Conservation (phyloP, 2,888 invertebrate species). For the Arctia plantaginis region DNA sequence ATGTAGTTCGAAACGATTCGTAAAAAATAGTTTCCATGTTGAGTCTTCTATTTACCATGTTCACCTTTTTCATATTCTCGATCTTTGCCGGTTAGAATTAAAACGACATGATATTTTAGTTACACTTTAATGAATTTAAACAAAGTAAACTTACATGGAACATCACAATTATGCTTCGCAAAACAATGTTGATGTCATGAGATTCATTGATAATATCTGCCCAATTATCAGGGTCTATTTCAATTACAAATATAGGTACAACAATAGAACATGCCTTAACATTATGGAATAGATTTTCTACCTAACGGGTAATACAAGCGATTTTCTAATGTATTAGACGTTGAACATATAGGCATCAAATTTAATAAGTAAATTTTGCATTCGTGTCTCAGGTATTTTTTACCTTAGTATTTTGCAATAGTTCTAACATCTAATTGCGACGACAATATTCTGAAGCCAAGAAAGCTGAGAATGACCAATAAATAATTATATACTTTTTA, state of each 20-base stretch:
- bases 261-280: slow-evolving; percentile 67
- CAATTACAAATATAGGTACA: slow-evolving; percentile 54
- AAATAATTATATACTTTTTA: slow-evolving; percentile 49
- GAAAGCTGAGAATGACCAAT: slow-evolving; percentile 37
- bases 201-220: slow-evolving; percentile 63
- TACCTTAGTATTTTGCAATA: slow-evolving; percentile 39
- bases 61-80: not conserved
- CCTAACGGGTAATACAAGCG: slow-evolving; percentile 67
- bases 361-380: slow-evolving; percentile 40
- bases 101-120: slow-evolving; percentile 61
- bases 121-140: slow-evolving; percentile 85
- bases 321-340: slow-evolving; percentile 60
- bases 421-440: slow-evolving; percentile 60
- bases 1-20: not conserved
- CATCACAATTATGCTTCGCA: slow-evolving; percentile 87
- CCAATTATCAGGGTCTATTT: slow-evolving; percentile 50
- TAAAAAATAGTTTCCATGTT: not conserved
- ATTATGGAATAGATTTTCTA: slow-evolving; percentile 67
- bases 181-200: slow-evolving; percentile 79
- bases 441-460: slow-evolving; percentile 50
- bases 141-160: slow-evolving; percentile 84
- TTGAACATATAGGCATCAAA: slow-evolving; percentile 61
- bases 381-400: slow-evolving; percentile 4
- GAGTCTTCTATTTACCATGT: not conserved
- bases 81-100: slow-evolving; percentile 20